Evolutionary conservation across 2,113 vertebrate genomes (phyloP).

Genomic region (Nesoenas mayeri): DNA sequence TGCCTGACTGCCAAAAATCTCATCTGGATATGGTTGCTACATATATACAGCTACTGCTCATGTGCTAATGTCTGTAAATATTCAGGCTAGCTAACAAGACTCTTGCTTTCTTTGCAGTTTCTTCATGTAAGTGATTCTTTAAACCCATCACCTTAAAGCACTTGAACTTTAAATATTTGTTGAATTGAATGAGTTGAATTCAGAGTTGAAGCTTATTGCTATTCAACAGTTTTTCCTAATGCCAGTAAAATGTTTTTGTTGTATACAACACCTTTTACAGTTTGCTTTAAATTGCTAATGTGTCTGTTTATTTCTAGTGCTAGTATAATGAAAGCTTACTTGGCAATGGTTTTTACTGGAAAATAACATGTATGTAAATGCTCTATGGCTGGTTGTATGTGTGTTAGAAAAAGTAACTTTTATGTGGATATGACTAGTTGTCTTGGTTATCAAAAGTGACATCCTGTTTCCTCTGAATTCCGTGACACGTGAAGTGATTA

Average conservation of each 20-base stretch:
- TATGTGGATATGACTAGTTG: conserved; percentile 58
- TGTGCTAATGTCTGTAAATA: background rate
- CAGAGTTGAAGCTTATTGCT: conserved; percentile 12
- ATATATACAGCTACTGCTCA: background rate
- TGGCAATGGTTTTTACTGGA: conserved; percentile 63
- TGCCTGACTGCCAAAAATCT: background rate
- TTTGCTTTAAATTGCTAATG: conserved; percentile 54
- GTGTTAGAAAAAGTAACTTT: background rate
- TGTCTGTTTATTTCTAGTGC: conserved; percentile 64
- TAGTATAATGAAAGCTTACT: conserved; percentile 73
- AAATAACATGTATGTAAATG: conserved; percentile 30
- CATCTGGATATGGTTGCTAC: background rate
- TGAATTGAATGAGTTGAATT: background rate
- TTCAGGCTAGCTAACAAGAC: conserved; percentile 19
- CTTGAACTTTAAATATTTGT: conserved; percentile 23
- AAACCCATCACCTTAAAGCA: background rate
- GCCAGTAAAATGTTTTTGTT: conserved; percentile 6
- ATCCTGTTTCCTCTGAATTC: conserved; percentile 52
- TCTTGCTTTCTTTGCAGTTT: background rate
- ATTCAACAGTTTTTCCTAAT: conserved; percentile 45
- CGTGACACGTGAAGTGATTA: conserved; percentile 51
- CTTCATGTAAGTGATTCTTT: background rate
- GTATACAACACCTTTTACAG: conserved; percentile 44
- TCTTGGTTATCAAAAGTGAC: conserved; percentile 61
- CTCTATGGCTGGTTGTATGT: conserved; percentile 36